A percentile compares a stretch with the other conserved stretches of the same genome.
Evolutionary conservation across 2,113 vertebrate genomes (phyloP).

Genomic region (Cynoglossus semilaevis): DNA sequence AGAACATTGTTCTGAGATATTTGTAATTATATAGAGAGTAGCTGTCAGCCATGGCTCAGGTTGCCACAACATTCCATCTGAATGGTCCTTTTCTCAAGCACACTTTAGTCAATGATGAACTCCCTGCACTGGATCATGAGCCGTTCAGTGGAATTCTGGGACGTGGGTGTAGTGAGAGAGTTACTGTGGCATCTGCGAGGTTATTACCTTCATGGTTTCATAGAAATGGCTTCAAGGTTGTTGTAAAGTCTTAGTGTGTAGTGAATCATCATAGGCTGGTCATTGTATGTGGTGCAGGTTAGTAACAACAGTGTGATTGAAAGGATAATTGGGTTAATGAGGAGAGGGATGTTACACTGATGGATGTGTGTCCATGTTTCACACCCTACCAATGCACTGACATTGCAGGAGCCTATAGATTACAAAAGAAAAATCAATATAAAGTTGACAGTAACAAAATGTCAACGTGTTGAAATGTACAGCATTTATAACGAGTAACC

Average conservation of each 20-base stretch:
- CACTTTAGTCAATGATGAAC: slow-evolving; percentile 42
- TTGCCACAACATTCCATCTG: slow-evolving; percentile 36
- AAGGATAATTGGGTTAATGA: slow-evolving; percentile 18
- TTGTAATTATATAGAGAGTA: background rate
- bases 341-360: slow-evolving; percentile 8
- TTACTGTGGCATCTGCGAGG: background rate
- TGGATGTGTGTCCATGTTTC: slow-evolving; percentile 16
- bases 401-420: slow-evolving; percentile 34
- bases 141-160: too few species aligned
- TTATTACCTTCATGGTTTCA: slow-evolving; percentile 1
- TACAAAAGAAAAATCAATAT: slow-evolving; percentile 7
- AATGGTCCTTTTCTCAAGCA: slow-evolving; percentile 28
- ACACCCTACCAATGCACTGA: slow-evolving; percentile 26
- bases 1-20: slow-evolving; percentile 23
- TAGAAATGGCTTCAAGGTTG: slow-evolving; percentile 8
- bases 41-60: slow-evolving; percentile 22
- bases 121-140: background rate
- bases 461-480: slow-evolving; percentile 43
- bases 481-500: slow-evolving; percentile 11
- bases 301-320: slow-evolving; percentile 51
- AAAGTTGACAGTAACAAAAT: slow-evolving; percentile 20
- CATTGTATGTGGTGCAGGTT: slow-evolving; percentile 42
- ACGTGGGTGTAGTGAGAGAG: background rate
- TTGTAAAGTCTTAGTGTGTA: slow-evolving; percentile 2
- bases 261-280: background rate